Evolutionary conservation across 2,113 vertebrate species (phyloP).

Genomic region (Cottus gobio): DNA sequence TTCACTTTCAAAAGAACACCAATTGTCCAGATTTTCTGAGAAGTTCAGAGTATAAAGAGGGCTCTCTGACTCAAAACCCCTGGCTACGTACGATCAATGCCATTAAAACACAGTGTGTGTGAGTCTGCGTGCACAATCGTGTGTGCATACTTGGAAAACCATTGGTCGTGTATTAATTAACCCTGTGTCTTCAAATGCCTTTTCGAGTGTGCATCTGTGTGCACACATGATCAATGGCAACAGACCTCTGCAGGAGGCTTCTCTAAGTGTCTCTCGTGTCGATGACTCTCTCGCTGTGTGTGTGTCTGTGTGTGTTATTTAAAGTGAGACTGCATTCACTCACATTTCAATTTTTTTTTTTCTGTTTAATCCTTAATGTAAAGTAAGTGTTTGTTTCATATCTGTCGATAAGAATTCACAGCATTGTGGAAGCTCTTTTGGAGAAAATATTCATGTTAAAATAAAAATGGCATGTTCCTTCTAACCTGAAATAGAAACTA

Average conservation of each 20-base stretch:
- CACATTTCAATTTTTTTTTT: too few relatives aligned
- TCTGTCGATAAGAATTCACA: too few relatives aligned
- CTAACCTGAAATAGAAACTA: neutral
- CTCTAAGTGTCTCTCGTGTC: neutral
- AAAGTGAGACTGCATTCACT: neutral
- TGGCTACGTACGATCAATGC: slow-evolving; percentile 38
- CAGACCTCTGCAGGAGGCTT: slow-evolving; percentile 14
- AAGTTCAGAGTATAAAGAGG: slow-evolving; percentile 27
- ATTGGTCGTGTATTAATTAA: slow-evolving; percentile 36
- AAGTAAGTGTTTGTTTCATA: too few relatives aligned
- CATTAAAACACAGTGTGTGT: slow-evolving; percentile 14
- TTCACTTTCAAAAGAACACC: slow-evolving; percentile 22
- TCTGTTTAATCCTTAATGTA: too few relatives aligned
- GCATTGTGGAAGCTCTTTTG: neutral
- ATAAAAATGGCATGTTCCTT: neutral
- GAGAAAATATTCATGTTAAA: too few relatives aligned
- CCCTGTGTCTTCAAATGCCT: slow-evolving; percentile 23
- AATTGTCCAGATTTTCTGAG: slow-evolving; percentile 23
- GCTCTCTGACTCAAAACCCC: slow-evolving; percentile 35
- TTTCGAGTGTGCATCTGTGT: slow-evolving; percentile 15
- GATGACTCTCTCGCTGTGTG: neutral
- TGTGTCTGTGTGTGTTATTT: neutral
- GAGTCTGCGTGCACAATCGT: neutral
- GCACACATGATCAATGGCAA: neutral
- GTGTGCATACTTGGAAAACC: neutral